These are phyloP conservation scores for Mycteria americana DNA, from an alignment of 2,797 vertebrate genomes.

Conservation along the genomic window DNA sequence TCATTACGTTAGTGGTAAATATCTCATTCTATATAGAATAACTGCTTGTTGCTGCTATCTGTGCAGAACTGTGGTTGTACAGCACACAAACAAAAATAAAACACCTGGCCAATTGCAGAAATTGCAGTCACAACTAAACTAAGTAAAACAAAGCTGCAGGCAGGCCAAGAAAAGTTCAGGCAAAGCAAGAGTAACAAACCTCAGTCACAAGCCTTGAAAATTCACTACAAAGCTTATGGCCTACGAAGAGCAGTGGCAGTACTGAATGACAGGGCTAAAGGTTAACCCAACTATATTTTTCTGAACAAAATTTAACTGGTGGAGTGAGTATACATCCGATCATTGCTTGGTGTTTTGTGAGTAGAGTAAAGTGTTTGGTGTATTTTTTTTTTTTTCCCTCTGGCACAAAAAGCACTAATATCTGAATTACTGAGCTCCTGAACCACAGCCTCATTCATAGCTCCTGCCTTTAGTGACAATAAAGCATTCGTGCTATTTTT, in stretches of 20 bases:
- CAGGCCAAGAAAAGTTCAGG: neutral
- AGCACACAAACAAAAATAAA: neutral
- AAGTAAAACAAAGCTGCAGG: neutral
- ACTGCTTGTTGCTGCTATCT: neutral
- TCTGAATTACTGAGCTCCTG: neutral
- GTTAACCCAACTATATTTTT: neutral
- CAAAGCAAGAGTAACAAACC: neutral
- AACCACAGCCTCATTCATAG: neutral
- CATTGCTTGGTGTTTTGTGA: neutral
- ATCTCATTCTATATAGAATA: neutral
- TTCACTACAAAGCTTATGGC: neutral
- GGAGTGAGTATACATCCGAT: neutral
- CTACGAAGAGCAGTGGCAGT: neutral
- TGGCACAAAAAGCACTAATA: accelerated
- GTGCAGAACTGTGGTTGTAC: neutral
- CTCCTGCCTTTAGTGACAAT: neutral
- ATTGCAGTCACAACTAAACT: neutral
- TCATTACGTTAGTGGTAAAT: neutral
- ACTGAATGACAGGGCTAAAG: neutral
- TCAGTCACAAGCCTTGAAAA: accelerated
- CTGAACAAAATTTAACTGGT: neutral
- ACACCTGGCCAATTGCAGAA: neutral
- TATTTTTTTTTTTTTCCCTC: neutral
- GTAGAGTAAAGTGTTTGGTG: neutral
- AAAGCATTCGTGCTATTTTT: neutral